Evolutionary conservation across 1,140 invertebrate genomes (phyloP), one percentile per base, ranked within the genome.

Genomic region (Bombus affinis): DNA sequence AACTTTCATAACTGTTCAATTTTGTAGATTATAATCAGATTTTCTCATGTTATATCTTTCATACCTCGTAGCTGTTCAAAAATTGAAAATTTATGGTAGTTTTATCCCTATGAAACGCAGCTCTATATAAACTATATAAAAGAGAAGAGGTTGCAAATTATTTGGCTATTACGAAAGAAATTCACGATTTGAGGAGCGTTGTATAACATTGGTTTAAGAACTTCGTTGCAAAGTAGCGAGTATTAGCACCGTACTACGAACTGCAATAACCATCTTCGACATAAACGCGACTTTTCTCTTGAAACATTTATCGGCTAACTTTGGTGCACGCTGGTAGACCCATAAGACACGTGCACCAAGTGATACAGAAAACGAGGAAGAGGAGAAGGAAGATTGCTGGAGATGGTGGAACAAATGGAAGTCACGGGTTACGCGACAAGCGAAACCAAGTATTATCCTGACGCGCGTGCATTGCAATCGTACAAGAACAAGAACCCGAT

Each of bases 401-500:
- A 22, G 75, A 77, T 62, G 32, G 37, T 37, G 35, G 37, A 62
- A 62, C 37, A 22, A 65, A 32, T 77, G 57, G 74, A 62, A 62
- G 32, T 18, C 47, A 53, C 47, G 6, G 47, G 47, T 68, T 68
- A 42, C 32, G 37, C 78, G 78, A 71, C 66, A 71, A 53, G 42
- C 44, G 79, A 71, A 59, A 79, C 79, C 57, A 37, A 53, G 76
- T 47, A 57, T 53, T 83, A 79, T 79, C 62, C n/a, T 12, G 15
- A 35, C 85, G n/a, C 57, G 65, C 5, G 53, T 76, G 25, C 35
- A 76, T 62, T 47, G 72, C 73, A 68, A 47, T 75, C 74, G 35
- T 53, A 53, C 47, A 22, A 53, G 47, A 53, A 53, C 47, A 53
- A 53, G 47, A 53, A 22, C 18, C 18, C 18, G 44, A 66, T 53